Evolutionary conservation across 2,113 vertebrate genomes (phyloP), one percentile per base, ranked within the genome.

Genomic region (Equus quagga): DNA sequence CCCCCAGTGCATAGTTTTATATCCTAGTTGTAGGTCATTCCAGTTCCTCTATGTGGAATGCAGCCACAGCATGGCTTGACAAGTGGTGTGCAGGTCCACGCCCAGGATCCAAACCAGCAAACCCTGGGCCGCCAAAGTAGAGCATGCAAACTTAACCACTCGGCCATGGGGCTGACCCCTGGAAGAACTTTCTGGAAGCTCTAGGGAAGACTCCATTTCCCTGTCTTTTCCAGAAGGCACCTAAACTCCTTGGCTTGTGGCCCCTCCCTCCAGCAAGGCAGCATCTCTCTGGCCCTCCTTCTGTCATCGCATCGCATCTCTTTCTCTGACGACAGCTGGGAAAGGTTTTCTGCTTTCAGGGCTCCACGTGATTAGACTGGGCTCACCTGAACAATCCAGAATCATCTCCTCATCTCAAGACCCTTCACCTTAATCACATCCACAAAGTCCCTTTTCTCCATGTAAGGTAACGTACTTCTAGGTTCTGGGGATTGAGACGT

Each of bases 141-240:
- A 41, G 36, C 36, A 41, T 41, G 36, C 36, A 41, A 41, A 41
- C 36, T 41, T 41, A 41, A 41, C 36, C 36, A 41, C 36, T 41
- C 36, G 36, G 36, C 36, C 36, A 41, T 41, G 36, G 36, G 36
- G 36, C 36, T 41, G 36, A 41, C 36, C 36, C 36, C 36, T 80
- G 64, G 69, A 86, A 87, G 69, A 76, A 60, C 17, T 86, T 94
- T 82, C 79, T 64, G 49, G 58, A 94, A 73, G 28, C 58, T 51
- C 33, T 3, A n/a, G 33, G 26, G 24, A 41, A 67, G 18, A 92
- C 49, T 31, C 94, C 56, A 28, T 87, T 31, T 49, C 54, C 79
- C 56, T 51, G 12, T 62, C 75, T 76, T 95, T 65, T 51, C 67
- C 58, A 58, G 65, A 72, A 23, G 69, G 36, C 9, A 7, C 24